Evolutionary conservation across 2,888 invertebrate species (phyloP), one percentile per base, ranked within the genome.

Genomic region (Teleogryllus oceanicus): DNA sequence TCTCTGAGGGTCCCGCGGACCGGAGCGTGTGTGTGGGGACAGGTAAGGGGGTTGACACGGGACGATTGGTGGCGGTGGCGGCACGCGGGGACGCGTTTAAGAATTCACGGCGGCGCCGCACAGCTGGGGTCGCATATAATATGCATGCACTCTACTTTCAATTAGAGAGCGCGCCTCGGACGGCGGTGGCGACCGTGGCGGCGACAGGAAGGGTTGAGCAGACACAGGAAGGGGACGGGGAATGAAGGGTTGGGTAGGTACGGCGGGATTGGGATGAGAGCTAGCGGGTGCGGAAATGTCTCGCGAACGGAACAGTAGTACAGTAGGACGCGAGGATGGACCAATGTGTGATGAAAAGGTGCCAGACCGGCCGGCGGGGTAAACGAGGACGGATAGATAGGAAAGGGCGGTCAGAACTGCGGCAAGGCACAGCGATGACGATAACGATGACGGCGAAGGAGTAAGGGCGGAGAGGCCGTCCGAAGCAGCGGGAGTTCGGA

Each of bases 61-160:
- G 62, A 16, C 62, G 62, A 62, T 62, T 16, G 16, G 62, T n/a
- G n/a, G 62, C 62, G 16, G 13, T 4, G 62, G 4, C 16, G 13
- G 13, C n/a, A 3, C 16, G 4, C 16, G 62, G 62, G 62, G 62
- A 62, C 62, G 62, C 62, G 62, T 62, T 62, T 62, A 62, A 62
- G 62, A 62, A 62, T 62, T 62, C 16, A 62, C 62, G 62, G 16
- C 62, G 11, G 16, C 16, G n/a, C 62, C 62, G 62, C 62, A 16
- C 62, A 62, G 62, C 62, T 62, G 62, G 62, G 62, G 62, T n/a
- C 62, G 62, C 62, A 62, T 62, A 62, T 62, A 62, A 62, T 62
- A 62, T 62, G 62, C 62, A 62, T 62, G 62, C 62, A 62, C 62
- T 62, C 62, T 62, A 62, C 62, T 62, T 62, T 62, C 62, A 62